Conservation (phyloP, 2,888 invertebrate species). For the Trachelus iudaicus region DNA sequence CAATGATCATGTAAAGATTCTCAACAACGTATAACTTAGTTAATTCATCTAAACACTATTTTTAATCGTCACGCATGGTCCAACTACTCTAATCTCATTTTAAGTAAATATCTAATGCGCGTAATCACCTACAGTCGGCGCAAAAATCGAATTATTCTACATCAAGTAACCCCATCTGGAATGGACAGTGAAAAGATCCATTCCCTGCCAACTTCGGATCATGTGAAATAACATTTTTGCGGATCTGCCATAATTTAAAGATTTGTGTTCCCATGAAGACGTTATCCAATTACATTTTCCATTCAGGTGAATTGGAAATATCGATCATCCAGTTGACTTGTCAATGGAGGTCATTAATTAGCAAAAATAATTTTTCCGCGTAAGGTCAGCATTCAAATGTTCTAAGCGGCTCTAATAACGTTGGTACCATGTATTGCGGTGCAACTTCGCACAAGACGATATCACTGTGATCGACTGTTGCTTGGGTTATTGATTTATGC, state of each 20-base stretch:
- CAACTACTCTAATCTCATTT: background rate
- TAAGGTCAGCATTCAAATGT: background rate
- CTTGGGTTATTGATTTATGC: conserved; percentile 7
- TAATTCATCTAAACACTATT: background rate
- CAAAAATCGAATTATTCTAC: background rate
- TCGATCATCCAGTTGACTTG: background rate
- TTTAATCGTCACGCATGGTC: background rate
- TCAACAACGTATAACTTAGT: background rate
- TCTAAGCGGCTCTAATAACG: background rate
- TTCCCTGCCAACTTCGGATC: conserved; percentile 19
- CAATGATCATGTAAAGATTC: background rate
- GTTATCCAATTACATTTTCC: background rate
- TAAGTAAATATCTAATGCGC: background rate
- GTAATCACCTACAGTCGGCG: conserved; percentile 5
- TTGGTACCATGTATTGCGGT: background rate
- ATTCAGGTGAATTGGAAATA: background rate
- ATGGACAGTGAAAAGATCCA: background rate
- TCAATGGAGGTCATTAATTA: background rate
- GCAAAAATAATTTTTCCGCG: background rate
- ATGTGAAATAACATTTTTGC: background rate
- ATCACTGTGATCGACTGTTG: conserved; percentile 2
- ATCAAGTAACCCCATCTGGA: conserved; percentile 7
- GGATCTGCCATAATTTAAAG: background rate
- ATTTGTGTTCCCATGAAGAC: background rate
- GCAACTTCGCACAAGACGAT: conserved; percentile 1